Evolutionary conservation across 2,888 invertebrate genomes (phyloP).

Genomic region (Calameuta filiformis): DNA sequence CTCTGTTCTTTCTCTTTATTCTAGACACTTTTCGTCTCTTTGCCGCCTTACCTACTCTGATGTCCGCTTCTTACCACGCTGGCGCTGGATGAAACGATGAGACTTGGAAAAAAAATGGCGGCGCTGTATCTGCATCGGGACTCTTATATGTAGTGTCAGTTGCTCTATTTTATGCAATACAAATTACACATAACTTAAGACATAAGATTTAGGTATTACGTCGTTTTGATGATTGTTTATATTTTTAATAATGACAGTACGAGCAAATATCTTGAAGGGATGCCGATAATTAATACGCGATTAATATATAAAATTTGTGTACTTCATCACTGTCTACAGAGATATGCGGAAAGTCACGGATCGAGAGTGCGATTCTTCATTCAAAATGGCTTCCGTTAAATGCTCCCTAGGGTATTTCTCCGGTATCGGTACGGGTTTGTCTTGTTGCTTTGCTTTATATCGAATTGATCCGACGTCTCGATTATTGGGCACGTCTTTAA

Average conservation of each 20-base stretch:
- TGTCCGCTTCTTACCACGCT: not conserved
- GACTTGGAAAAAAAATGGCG: not conserved
- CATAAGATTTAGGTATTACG: not conserved
- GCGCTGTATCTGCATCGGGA: not conserved
- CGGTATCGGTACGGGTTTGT: not conserved
- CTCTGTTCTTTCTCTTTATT: not conserved
- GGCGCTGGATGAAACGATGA: not conserved
- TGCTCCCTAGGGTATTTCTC: not conserved
- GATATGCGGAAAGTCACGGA: not conserved
- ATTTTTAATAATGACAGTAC: not conserved
- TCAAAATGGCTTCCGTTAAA: not conserved
- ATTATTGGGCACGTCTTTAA: not conserved
- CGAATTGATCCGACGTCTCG: not conserved
- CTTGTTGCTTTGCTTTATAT: not conserved
- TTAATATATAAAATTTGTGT: not conserved
- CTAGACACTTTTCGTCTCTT: not conserved
- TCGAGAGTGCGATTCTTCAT: not conserved
- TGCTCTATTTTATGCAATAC: not conserved
- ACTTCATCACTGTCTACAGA: not conserved
- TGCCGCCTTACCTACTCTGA: not conserved
- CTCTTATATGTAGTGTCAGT: not conserved
- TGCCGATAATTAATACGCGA: not conserved
- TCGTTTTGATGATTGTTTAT: not conserved
- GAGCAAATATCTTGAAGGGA: not conserved
- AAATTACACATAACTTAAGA: not conserved